phyloP scores from a whole-genome alignment of 2,113 vertebrate species.

The Hippoglossus stenolepis region DNA sequence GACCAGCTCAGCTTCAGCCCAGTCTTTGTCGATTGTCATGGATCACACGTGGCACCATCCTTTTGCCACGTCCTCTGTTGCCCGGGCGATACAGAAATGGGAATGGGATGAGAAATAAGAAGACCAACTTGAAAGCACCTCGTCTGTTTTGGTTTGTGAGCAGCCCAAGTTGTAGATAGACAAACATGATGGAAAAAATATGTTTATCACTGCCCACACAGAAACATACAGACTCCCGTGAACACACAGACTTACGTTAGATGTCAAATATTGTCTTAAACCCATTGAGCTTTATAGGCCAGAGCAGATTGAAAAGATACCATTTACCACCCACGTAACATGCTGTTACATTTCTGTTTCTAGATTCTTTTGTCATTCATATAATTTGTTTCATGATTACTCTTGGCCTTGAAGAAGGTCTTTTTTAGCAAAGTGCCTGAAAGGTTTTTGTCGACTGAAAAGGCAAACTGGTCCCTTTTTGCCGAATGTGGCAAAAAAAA shows the following conservation, averaged over 20 bases:
- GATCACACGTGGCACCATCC: slow-evolving; percentile 10
- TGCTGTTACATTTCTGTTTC: not conserved
- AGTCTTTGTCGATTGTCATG: slow-evolving; percentile 28
- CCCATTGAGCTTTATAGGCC: not conserved
- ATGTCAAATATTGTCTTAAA: not conserved
- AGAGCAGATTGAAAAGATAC: not conserved
- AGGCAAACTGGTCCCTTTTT: not conserved
- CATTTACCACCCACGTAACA: not conserved
- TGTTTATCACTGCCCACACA: slow-evolving; percentile 1
- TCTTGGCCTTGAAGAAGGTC: slow-evolving; percentile 5
- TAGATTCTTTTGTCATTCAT: not conserved
- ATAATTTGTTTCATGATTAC: not conserved
- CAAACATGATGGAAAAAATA: not conserved
- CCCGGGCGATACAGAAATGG: not conserved
- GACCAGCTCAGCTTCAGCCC: not conserved
- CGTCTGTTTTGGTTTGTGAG: not conserved
- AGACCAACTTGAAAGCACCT: not conserved
- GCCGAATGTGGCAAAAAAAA: not conserved
- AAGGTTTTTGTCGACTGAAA: slow-evolving; percentile 11
- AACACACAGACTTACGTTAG: not conserved
- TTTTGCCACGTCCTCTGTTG: slow-evolving; percentile 21
- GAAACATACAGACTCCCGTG: not conserved
- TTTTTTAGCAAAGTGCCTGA: slow-evolving; percentile 6
- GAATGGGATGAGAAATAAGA: slow-evolving; percentile 18
- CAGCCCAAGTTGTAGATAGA: slow-evolving; percentile 11